Percentiles rank a stretch among this genome's conserved stretches.
Evolutionary conservation across 2,888 invertebrate genomes (phyloP).

Genomic region (Eupelmus urozonus): DNA sequence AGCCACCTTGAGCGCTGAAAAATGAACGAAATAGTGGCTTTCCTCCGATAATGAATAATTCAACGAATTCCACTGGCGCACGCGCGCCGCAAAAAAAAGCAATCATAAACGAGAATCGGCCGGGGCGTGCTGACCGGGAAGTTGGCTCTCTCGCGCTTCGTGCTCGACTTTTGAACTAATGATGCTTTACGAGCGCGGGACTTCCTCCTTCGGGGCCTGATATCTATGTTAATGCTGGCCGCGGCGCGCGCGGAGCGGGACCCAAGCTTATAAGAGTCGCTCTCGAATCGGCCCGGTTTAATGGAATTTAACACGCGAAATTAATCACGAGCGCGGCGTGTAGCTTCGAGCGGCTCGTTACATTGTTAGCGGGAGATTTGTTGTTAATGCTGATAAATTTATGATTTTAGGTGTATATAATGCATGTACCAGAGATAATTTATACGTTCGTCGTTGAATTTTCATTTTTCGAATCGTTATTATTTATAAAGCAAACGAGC

Average conservation of each 20-base stretch:
- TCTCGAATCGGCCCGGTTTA: too few relatives aligned
- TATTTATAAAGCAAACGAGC: too few relatives aligned
- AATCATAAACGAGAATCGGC: slow-evolving; percentile 42
- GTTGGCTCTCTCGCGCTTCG: slow-evolving; percentile 27
- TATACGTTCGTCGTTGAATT: too few relatives aligned
- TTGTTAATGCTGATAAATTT: too few relatives aligned
- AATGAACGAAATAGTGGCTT: background rate
- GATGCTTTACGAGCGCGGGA: slow-evolving; percentile 38
- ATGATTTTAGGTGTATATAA: too few relatives aligned
- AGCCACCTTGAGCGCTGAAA: background rate
- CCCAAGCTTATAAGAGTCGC: too few relatives aligned
- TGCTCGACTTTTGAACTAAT: slow-evolving; percentile 54
- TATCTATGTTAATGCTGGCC: slow-evolving; percentile 44
- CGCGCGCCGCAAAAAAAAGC: background rate
- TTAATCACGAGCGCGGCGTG: too few relatives aligned
- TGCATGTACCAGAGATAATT: too few relatives aligned
- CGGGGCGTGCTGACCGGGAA: background rate
- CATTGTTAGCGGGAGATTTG: too few relatives aligned
- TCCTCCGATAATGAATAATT: slow-evolving; percentile 42
- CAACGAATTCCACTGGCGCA: slow-evolving; percentile 12
- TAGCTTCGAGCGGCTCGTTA: too few relatives aligned
- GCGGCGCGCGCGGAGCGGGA: background rate
- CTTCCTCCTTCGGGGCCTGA: slow-evolving; percentile 27
- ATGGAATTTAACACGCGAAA: too few relatives aligned
- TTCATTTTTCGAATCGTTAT: too few relatives aligned